A percentile compares a stretch with the other conserved stretches of the same genome.
These are phyloP conservation scores for Petrocephalus schoutedeni DNA, from an alignment of 2,797 vertebrate genomes.

Conservation along the genomic window DNA sequence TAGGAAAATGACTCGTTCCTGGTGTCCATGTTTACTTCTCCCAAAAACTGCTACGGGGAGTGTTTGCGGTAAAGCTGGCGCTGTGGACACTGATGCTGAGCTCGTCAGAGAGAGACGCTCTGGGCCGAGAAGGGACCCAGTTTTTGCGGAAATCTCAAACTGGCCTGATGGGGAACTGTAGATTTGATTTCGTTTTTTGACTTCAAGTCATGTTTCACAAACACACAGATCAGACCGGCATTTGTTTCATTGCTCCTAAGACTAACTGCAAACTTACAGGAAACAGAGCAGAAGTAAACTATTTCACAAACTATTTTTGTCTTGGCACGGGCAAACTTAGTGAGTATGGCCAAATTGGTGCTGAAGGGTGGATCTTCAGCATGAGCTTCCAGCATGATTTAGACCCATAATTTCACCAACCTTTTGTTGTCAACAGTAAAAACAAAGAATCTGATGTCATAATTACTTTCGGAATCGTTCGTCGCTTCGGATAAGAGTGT, in stretches of 20 bases:
- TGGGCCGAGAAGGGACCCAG: not conserved
- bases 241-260: not conserved
- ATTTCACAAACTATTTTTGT: not conserved
- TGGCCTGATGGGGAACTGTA: not conserved
- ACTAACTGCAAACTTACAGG: not conserved
- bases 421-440: too few relatives aligned
- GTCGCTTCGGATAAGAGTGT: not conserved
- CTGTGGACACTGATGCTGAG: not conserved
- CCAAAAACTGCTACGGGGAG: not conserved
- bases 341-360: not conserved
- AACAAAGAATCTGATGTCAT: too few relatives aligned
- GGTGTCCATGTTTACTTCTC: not conserved
- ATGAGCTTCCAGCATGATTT: too few relatives aligned
- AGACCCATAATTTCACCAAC: too few relatives aligned
- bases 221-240: not conserved
- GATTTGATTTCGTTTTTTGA: not conserved
- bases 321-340: not conserved
- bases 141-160: not conserved
- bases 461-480: not conserved
- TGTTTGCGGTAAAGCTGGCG: not conserved
- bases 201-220: not conserved
- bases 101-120: not conserved
- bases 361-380: not conserved
- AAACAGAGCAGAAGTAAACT: not conserved
- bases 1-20: not conserved